phyloP scores from a whole-genome alignment of 1,140 invertebrate genomes.

The Cotesia vestalis region DNA sequence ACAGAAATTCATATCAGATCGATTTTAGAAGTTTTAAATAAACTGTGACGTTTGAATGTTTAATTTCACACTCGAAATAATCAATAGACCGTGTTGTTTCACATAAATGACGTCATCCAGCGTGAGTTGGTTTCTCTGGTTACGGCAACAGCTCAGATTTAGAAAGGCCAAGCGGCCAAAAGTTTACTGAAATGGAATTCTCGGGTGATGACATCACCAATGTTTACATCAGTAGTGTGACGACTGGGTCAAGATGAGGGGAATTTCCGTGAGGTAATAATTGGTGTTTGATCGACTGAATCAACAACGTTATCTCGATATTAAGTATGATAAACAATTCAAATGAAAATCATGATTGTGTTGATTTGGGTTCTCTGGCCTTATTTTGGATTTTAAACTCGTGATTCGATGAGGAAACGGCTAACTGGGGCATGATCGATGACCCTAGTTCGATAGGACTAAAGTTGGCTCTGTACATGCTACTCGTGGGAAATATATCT shows the following conservation, averaged over 20 bases:
- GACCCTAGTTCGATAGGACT: slow-evolving; percentile 5
- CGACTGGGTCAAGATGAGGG: no score
- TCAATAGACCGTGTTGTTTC: slow-evolving; percentile 27
- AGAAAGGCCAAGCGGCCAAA: slow-evolving; percentile 8
- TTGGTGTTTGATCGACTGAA: no score
- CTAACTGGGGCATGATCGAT: slow-evolving; percentile 40
- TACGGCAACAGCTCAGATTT: no score
- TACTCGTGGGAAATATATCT: not conserved
- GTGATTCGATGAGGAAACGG: not conserved
- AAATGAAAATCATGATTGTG: no score
- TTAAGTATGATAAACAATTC: no score
- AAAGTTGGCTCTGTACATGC: slow-evolving; percentile 28
- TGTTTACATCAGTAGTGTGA: no score
- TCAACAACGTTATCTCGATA: no score
- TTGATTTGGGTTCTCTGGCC: no score
- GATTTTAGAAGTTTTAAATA: slow-evolving; percentile 13
- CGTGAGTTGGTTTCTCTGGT: no score
- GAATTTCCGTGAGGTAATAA: no score
- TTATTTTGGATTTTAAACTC: no score
- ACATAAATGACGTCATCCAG: slow-evolving; percentile 23
- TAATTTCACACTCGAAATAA: slow-evolving; percentile 14
- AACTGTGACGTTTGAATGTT: slow-evolving; percentile 24
- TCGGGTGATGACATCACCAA: no score
- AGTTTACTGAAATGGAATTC: slow-evolving; percentile 3
- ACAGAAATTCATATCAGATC: not conserved